Evolutionary conservation across 37 sponge, comb jelly and placozoan species (phyloP).

Genomic region (Tethya wilhelma): DNA sequence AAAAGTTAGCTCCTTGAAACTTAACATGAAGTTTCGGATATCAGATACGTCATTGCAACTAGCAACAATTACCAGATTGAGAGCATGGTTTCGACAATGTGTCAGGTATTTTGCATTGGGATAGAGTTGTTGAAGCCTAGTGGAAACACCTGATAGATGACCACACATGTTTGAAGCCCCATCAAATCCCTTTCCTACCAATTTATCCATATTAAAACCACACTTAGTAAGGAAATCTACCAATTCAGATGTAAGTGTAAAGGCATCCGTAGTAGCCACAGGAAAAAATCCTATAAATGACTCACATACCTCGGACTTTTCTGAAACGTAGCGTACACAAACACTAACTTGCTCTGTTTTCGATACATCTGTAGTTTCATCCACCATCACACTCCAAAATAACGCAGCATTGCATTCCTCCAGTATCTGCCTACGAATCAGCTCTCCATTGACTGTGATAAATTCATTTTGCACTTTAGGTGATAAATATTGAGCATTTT

Average conservation of each 20-base stretch:
- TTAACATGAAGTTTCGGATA: slow-evolving; percentile 31
- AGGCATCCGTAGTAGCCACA: slow-evolving; percentile 18
- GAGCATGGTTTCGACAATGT: slow-evolving; percentile 35
- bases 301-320: slow-evolving; percentile 16
- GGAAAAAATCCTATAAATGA: slow-evolving; percentile 27
- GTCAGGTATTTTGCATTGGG: slow-evolving; percentile 38
- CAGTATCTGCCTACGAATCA: neutral
- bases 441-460: slow-evolving; percentile 1
- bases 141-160: neutral
- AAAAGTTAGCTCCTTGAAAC: slow-evolving; percentile 27
- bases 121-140: neutral
- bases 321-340: slow-evolving; percentile 27
- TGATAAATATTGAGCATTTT: neutral
- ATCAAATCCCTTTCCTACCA: slow-evolving; percentile 38
- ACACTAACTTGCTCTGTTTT: slow-evolving; percentile 30
- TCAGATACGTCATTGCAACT: slow-evolving; percentile 31
- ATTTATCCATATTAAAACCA: slow-evolving; percentile 11
- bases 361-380: slow-evolving; percentile 39
- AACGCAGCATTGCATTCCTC: slow-evolving; percentile 11
- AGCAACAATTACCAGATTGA: slow-evolving; percentile 44
- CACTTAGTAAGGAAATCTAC: neutral
- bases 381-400: slow-evolving; percentile 30
- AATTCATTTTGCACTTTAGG: neutral
- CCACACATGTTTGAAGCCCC: slow-evolving; percentile 27
- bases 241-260: slow-evolving; percentile 11